phyloP scores from a whole-genome alignment of 1,140 invertebrate genomes.

The Armadillidium nasatum region DNA sequence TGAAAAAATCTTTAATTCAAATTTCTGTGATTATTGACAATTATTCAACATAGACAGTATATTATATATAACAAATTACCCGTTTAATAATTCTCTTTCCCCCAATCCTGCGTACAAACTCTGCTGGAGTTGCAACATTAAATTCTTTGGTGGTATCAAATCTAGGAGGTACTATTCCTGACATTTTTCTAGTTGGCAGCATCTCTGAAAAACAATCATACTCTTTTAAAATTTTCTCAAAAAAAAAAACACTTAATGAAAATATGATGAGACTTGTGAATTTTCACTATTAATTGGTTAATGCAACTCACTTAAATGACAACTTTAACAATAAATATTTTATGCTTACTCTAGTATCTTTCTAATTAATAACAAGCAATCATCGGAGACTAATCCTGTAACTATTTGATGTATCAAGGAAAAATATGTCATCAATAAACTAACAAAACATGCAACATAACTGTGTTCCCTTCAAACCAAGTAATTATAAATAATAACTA shows the following conservation, averaged over 20 bases:
- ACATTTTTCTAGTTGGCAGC: not conserved
- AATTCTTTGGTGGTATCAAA: conserved; percentile 32
- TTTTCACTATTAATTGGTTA: not conserved
- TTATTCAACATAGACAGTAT: not conserved
- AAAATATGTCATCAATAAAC: no score
- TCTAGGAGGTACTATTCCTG: conserved; percentile 16
- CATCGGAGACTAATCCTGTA: no score
- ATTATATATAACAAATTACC: conserved; percentile 55
- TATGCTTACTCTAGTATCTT: no score
- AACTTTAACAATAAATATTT: no score
- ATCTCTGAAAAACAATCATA: not conserved
- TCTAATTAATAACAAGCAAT: no score
- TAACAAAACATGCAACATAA: no score
- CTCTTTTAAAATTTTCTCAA: not conserved
- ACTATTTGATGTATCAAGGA: no score
- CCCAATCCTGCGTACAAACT: conserved; percentile 86
- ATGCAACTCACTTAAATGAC: no score
- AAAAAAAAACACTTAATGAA: not conserved
- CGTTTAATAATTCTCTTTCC: conserved; percentile 83
- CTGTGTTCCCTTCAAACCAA: no score
- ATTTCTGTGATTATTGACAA: no score
- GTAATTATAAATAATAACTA: no score
- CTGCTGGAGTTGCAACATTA: conserved; percentile 85
- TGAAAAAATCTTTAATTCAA: no score
- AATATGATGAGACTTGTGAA: not conserved